Evolutionary conservation across 1,140 invertebrate species (phyloP).

Genomic region (Holcopasites calliopsidis): DNA sequence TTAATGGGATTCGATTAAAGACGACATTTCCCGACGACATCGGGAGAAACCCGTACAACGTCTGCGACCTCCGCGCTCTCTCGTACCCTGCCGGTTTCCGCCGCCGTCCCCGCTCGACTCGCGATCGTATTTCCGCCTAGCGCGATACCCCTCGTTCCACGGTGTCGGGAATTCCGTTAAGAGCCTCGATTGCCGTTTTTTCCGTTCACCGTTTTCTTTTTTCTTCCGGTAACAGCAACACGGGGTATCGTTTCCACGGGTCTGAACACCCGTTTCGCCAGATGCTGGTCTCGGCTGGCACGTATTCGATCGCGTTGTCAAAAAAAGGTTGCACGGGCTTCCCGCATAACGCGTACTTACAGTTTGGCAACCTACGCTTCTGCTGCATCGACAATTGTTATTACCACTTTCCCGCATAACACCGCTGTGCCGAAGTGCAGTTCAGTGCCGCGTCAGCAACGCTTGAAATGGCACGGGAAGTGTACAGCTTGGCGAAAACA

Average conservation of each 20-base stretch:
- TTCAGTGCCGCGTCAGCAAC: constrained; percentile 13
- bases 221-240: constrained; percentile 6
- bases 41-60: constrained; percentile 52
- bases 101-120: constrained; percentile 20
- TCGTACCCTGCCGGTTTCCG: constrained; percentile 23
- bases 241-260: constrained; percentile 26
- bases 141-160: constrained; percentile 43
- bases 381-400: too few species aligned
- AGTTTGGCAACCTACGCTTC: too few species aligned
- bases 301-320: too few species aligned
- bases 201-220: constrained; percentile 34
- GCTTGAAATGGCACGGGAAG: neutral
- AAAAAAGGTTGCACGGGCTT: too few species aligned
- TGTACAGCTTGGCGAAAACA: neutral
- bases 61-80: constrained; percentile 46
- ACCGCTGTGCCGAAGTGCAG: too few species aligned
- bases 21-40: constrained; percentile 66
- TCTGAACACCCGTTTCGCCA: constrained; percentile 49
- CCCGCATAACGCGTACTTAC: too few species aligned
- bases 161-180: constrained; percentile 38
- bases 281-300: too few species aligned
- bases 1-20: constrained; percentile 74
- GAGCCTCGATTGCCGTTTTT: constrained; percentile 23
- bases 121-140: constrained; percentile 58
- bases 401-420: too few species aligned